Conservation (phyloP, 2,113 vertebrate genomes). For the Rhinopithecus roxellana region DNA sequence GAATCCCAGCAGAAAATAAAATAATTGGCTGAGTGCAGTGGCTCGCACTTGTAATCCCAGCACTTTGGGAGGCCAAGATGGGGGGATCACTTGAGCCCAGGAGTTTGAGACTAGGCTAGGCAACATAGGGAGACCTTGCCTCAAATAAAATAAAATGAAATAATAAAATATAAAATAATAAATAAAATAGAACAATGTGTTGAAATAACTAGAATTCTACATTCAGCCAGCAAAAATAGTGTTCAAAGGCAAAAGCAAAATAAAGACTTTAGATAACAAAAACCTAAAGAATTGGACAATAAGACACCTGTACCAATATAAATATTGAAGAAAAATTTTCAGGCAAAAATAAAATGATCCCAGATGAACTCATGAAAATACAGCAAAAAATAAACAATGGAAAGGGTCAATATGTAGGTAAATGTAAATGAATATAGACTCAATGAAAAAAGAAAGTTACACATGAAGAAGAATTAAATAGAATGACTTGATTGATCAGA, state of each 20-base stretch:
- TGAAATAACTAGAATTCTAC: background rate
- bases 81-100: too few relatives aligned
- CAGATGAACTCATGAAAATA: background rate
- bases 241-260: constrained; percentile 17
- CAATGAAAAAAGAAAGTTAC: background rate
- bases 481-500: background rate
- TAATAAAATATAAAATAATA: background rate
- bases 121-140: too few relatives aligned
- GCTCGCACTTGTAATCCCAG: too few relatives aligned
- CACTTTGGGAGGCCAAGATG: too few relatives aligned
- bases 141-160: too few relatives aligned
- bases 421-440: background rate
- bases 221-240: background rate
- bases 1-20: background rate
- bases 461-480: background rate
- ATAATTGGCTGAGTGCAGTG: too few relatives aligned
- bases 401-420: background rate
- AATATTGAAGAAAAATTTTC: background rate
- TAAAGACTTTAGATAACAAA: background rate
- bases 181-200: background rate
- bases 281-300: background rate
- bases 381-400: background rate
- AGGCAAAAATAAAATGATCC: background rate
- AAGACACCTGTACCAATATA: background rate
- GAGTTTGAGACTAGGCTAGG: too few relatives aligned